Percentiles rank a stretch among this genome's conserved stretches.
phyloP scores from a whole-genome alignment of 2,888 invertebrate genomes.

The Latrodectus elegans region DNA sequence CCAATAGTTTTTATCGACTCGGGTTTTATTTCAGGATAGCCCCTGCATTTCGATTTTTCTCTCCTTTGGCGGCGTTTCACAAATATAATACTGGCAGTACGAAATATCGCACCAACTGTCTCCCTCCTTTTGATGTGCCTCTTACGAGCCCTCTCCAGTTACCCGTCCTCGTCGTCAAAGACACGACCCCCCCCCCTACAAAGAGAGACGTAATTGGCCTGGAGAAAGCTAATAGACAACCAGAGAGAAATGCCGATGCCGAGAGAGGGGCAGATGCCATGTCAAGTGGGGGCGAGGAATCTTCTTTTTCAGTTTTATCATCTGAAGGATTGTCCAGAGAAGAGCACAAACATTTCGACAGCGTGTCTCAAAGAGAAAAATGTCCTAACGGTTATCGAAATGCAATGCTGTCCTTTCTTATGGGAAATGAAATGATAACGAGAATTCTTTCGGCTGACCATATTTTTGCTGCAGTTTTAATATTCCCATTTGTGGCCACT shows the following conservation, averaged over 20 bases:
- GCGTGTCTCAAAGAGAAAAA: not conserved
- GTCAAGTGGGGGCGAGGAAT: slow-evolving; percentile 7
- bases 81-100: slow-evolving; percentile 6
- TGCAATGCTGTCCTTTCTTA: too few species aligned
- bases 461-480: too few species aligned
- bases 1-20: not conserved
- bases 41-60: not conserved
- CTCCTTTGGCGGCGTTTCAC: not conserved
- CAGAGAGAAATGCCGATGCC: slow-evolving; percentile 3
- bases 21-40: not conserved
- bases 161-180: not conserved
- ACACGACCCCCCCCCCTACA: not conserved
- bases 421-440: too few species aligned
- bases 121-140: slow-evolving; percentile 19
- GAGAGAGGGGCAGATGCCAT: not conserved
- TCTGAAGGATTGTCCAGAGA: not conserved
- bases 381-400: not conserved
- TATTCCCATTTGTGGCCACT: too few species aligned
- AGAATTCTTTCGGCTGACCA: too few species aligned
- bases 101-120: slow-evolving; percentile 31
- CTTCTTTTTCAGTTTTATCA: slow-evolving; percentile 26
- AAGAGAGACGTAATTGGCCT: slow-evolving; percentile 19
- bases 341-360: slow-evolving; percentile 15
- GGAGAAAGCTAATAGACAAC: slow-evolving; percentile 56
- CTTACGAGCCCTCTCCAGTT: slow-evolving; percentile 15